Percentiles rank a stretch among this genome's conserved stretches.
These are phyloP conservation scores for Empis livida DNA, from an alignment of 2,888 invertebrate species.

Conservation along the genomic window DNA sequence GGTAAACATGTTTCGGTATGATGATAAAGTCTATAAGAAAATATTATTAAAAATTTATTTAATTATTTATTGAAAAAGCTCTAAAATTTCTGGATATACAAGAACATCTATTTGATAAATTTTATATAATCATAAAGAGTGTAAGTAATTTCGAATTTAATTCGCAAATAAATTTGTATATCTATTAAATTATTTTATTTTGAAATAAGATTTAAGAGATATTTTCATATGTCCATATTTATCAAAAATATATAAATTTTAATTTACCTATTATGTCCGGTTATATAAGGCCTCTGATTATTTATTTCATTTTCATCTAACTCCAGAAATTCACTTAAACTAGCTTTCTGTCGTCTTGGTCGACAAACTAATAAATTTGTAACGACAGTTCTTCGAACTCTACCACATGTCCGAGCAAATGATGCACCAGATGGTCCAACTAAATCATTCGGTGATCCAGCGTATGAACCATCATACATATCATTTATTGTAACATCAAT, in stretches of 20 bases:
- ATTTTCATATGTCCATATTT: no score
- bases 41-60: neutral
- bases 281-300: constrained; percentile 76
- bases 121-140: no score
- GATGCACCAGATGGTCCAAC: constrained; percentile 60
- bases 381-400: constrained; percentile 47
- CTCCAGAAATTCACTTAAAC: constrained; percentile 79
- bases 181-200: no score
- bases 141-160: no score
- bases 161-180: no score
- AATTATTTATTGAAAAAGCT: no score
- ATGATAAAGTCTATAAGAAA: constrained; percentile 58
- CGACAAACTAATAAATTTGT: constrained; percentile 50
- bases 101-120: no score
- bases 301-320: constrained; percentile 75
- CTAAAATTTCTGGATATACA: no score
- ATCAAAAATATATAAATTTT: no score
- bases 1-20: constrained; percentile 90
- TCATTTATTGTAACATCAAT: constrained; percentile 95
- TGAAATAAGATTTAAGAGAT: no score
- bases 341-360: constrained; percentile 41
- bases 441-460: constrained; percentile 82
- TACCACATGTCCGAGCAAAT: constrained; percentile 51
- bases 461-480: constrained; percentile 87
- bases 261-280: constrained; percentile 68